Conservation (phyloP, 2,888 invertebrate species). For the Idaea dimidiata region DNA sequence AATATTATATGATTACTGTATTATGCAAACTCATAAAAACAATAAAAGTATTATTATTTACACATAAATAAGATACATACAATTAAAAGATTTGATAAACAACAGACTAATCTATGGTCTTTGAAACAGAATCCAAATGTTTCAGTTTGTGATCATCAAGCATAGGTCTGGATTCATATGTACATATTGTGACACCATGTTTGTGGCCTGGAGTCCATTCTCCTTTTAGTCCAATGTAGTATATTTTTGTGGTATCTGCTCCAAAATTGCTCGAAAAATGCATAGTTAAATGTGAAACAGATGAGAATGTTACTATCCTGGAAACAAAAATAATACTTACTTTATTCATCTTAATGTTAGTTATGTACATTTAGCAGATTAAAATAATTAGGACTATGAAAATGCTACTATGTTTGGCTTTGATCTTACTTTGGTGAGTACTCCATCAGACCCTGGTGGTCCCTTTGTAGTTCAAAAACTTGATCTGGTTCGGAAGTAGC, state of each 20-base stretch:
- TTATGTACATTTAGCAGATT: background rate
- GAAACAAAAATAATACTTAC: slow-evolving; percentile 29
- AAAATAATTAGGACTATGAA: background rate
- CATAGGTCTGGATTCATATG: slow-evolving; percentile 93
- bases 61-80: background rate
- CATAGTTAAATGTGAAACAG: slow-evolving; percentile 92
- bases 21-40: background rate
- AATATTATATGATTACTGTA: background rate
- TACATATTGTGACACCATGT: slow-evolving; percentile 95
- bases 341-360: background rate
- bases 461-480: slow-evolving; percentile 92
- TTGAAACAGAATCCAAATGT: slow-evolving; percentile 81
- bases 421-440: slow-evolving; percentile 92
- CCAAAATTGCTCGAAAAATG: slow-evolving; percentile 96
- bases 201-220: slow-evolving; percentile 92
- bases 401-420: background rate
- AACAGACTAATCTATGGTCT: slow-evolving; percentile 70
- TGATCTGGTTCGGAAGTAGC: slow-evolving; percentile 88
- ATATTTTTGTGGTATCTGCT: slow-evolving; percentile 90
- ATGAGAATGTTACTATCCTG: slow-evolving; percentile 95
- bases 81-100: background rate
- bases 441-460: slow-evolving; percentile 89
- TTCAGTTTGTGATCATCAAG: slow-evolving; percentile 91
- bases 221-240: slow-evolving; percentile 97
- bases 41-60: background rate